phyloP scores from a whole-genome alignment of 2,888 invertebrate genomes.

The Allophyes oxyacanthae region DNA sequence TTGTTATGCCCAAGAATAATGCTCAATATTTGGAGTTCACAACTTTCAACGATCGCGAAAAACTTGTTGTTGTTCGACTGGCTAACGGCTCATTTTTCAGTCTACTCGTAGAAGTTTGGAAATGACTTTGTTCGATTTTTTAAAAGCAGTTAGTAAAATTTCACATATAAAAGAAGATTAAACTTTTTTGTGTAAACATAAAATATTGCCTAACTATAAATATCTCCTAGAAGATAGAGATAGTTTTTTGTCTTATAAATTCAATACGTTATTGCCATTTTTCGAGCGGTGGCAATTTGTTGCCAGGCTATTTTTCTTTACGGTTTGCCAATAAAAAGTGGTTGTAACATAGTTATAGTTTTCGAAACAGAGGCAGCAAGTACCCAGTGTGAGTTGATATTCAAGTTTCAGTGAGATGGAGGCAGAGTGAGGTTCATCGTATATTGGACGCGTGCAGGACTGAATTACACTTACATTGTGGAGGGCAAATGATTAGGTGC shows the following conservation, averaged over 20 bases:
- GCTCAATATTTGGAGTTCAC: conserved; percentile 60
- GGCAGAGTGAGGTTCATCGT: conserved; percentile 34
- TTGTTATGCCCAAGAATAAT: conserved; percentile 68
- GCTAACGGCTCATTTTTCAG: conserved; percentile 43
- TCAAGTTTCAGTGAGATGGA: conserved; percentile 19
- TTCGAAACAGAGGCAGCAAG: conserved; percentile 56
- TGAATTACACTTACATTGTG: conserved; percentile 59
- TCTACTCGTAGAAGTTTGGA: conserved; percentile 30
- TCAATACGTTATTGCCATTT: conserved; percentile 60
- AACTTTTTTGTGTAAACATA: conserved; percentile 10
- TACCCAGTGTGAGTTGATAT: conserved; percentile 53
- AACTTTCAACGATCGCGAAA: conserved; percentile 52
- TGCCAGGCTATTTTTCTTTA: conserved; percentile 72
- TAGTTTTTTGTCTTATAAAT: conserved; percentile 12
- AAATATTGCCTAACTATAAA: conserved; percentile 11
- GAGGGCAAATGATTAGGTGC: conserved; percentile 66
- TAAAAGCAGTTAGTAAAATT: conserved; percentile 25
- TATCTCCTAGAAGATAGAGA: conserved; percentile 1
- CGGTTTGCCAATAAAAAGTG: conserved; percentile 72
- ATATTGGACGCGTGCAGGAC: conserved; percentile 53
- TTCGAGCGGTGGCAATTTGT: conserved; percentile 67
- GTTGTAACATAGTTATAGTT: conserved; percentile 67
- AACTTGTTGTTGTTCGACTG: conserved; percentile 52
- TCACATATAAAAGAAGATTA: conserved; percentile 1
- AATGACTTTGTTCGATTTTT: conserved; percentile 32